Conservation (phyloP, 1,140 invertebrate genomes). For the Zelostemma sp. region DNA sequence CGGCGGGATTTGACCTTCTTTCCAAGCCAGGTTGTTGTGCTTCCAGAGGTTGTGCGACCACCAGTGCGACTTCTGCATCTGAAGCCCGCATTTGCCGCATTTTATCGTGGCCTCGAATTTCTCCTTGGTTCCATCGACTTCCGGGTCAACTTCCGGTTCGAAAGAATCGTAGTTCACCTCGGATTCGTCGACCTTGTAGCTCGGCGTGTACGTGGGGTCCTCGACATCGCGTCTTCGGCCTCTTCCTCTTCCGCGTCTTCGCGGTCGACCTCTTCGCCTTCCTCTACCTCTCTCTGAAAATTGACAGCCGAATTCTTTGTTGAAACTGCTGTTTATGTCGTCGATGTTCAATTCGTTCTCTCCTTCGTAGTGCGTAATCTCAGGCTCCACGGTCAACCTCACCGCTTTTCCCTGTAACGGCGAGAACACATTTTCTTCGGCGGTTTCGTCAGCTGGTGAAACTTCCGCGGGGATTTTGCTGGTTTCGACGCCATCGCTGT, state of each 20-base stretch:
- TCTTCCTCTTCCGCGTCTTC: background rate
- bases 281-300: background rate
- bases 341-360: background rate
- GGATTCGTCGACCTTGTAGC: background rate
- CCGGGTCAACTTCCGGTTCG: background rate
- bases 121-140: background rate
- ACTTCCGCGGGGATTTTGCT: too few species aligned
- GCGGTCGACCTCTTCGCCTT: background rate
- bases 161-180: background rate
- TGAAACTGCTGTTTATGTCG: background rate
- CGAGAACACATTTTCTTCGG: too few species aligned
- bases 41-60: constrained; percentile 62
- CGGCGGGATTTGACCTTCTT: constrained; percentile 56
- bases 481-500: too few species aligned
- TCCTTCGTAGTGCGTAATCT: too few species aligned
- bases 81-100: constrained; percentile 55
- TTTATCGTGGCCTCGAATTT: constrained; percentile 19
- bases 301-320: background rate
- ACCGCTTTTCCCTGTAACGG: too few species aligned
- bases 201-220: background rate
- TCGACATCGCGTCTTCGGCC: background rate
- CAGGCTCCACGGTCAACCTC: too few species aligned
- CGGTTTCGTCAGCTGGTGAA: too few species aligned
- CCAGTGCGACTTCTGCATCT: constrained; percentile 61
- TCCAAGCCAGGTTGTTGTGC: constrained; percentile 71